Base-by-base conservation (phyloP, 2,797 vertebrate genomes). In the Cottoperca gobio region DNA sequence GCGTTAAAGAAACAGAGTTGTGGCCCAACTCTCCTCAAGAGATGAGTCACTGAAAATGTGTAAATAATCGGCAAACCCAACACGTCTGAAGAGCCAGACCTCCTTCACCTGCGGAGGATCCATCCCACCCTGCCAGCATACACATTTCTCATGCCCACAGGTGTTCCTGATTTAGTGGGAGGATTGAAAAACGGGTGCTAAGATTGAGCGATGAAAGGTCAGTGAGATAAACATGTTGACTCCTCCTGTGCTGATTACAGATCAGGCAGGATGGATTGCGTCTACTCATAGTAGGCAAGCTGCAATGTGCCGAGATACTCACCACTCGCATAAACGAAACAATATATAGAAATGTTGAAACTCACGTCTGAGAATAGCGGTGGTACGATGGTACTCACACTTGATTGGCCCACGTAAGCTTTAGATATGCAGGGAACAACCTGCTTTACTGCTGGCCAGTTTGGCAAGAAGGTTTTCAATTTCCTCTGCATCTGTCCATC, bases 401-500 rank as follows among this genome's bases (percentile, higher is more conserved):
- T 69, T 61, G 64, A 73, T 37, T 74, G 60, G 42, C 37, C 59
- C 21, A 33, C 2, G 13, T 35, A 50, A 70, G 12, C 71, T 60
- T 19, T 23, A 39, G 31, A 79, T 61, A 81, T 76, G 62, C 76
- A 74, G 70, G 39, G n/a, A 83, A 76, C 65, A 76, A 28, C 14
- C 13, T 8, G 63, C 31, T 39, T 40, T 6, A 5, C 37, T 66
- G 73, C 46, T 81, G 65, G 63, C 55, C 73, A 24, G 67, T 76
- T 83, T 82, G 80, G 81, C 85, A 59, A 35, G 40, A 49, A 68
- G 66, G 37, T 71, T 80, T 88, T 86, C 83, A 85, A 86, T 87
- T 86, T 88, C 68, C 84, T 79, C 75, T 82, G 69, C 78, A 82
- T 86, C 78, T 88, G 89, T 85, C 78, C 53, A 39, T 76, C 73